Conservation (phyloP, 1,140 invertebrate species). For the Cataglyphis hispanica region DNA sequence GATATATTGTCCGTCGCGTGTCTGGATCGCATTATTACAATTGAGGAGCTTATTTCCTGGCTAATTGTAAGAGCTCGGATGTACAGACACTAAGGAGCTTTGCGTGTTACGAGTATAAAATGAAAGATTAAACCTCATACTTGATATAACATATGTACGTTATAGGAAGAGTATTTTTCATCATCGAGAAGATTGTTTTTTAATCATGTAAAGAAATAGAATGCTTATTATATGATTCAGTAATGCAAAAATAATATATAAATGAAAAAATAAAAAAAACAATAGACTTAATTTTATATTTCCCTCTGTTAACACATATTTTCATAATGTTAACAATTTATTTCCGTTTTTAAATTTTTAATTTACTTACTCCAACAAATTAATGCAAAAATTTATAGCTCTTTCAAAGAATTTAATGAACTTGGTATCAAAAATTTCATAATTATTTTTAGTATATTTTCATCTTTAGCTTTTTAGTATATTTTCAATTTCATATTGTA, state of each 20-base stretch:
- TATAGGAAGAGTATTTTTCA: slow-evolving; percentile 7
- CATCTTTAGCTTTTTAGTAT: neutral
- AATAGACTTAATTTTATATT: neutral
- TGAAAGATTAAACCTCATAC: neutral
- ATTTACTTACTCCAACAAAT: neutral
- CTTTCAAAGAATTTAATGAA: neutral
- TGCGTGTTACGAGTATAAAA: slow-evolving; percentile 23
- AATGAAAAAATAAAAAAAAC: neutral
- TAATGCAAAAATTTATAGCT: neutral
- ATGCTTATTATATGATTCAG: slow-evolving; percentile 6
- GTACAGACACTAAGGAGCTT: slow-evolving; percentile 38
- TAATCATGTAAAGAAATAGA: neutral
- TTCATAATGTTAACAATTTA: neutral
- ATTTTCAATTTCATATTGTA: neutral
- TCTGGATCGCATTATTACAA: neutral
- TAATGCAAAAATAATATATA: neutral
- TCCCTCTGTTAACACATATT: neutral
- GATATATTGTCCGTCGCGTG: slow-evolving; percentile 6
- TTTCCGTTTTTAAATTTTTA: neutral
- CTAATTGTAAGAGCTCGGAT: slow-evolving; percentile 18
- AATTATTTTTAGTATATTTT: neutral
- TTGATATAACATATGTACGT: neutral
- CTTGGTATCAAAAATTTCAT: neutral
- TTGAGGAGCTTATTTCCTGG: slow-evolving; percentile 33
- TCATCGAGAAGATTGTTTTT: no score